Evolutionary conservation across 2,797 vertebrate species (phyloP).

Genomic region (Acridotheres tristis): DNA sequence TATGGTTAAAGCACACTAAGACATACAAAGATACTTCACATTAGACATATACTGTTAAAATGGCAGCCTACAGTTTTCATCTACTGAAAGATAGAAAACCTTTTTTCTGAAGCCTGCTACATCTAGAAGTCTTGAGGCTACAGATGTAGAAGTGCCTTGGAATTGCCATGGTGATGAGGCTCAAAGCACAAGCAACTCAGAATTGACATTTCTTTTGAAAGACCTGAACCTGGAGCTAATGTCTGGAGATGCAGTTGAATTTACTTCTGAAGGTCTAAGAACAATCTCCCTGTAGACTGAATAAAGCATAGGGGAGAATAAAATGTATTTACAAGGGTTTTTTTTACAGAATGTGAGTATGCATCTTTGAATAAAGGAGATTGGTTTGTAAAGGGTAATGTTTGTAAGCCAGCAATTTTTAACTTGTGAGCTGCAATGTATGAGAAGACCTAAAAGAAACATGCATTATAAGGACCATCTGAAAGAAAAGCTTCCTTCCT

Average conservation of each 20-base stretch:
- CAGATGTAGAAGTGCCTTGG: neutral
- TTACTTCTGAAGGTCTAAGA: neutral
- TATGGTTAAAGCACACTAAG: neutral
- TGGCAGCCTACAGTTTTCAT: neutral
- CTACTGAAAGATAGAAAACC: neutral
- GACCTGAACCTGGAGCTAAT: neutral
- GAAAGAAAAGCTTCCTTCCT: neutral
- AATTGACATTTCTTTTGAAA: neutral
- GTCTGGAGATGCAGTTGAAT: neutral
- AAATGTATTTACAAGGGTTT: neutral
- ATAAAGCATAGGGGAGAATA: neutral
- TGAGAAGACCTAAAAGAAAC: neutral
- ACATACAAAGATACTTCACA: neutral
- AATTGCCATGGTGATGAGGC: neutral
- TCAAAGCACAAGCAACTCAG: neutral
- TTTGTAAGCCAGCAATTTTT: neutral
- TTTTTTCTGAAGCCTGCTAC: neutral
- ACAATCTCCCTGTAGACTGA: rapidly evolving
- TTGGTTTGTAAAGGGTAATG: neutral
- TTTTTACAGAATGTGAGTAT: neutral
- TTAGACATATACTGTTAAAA: neutral
- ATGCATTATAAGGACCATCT: neutral
- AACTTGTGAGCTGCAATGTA: neutral
- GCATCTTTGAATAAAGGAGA: neutral
- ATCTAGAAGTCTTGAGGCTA: neutral